Percentiles rank a stretch among this genome's conserved stretches.
These are phyloP conservation scores for Drusus annulatus DNA, from an alignment of 1,140 invertebrate species.

Conservation along the genomic window DNA sequence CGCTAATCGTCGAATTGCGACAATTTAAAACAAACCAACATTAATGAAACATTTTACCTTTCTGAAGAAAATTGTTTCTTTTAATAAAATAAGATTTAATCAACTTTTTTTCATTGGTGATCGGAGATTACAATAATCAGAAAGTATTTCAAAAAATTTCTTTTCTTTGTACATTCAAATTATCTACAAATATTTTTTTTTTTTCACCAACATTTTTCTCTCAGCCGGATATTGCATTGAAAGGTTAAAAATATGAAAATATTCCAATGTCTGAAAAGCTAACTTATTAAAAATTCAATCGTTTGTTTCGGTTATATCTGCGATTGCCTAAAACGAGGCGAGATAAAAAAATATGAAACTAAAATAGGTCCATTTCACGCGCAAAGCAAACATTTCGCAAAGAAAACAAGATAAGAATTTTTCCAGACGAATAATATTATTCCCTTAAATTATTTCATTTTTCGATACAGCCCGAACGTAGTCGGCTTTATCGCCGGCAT, in stretches of 20 bases:
- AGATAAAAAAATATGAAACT: background rate
- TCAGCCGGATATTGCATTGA: background rate
- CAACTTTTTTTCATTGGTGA: too few species aligned
- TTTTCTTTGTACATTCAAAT: too few species aligned
- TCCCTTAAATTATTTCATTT: conserved; percentile 28
- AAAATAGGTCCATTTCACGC: conserved; percentile 8
- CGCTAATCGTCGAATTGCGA: too few species aligned
- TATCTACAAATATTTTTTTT: too few species aligned
- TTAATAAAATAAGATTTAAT: too few species aligned
- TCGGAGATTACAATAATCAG: too few species aligned
- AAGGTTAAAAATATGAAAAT: conserved; percentile 7
- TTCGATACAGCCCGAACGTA: conserved; percentile 36
- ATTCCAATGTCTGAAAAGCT: background rate
- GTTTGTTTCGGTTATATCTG: conserved; percentile 17
- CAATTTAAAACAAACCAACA: too few species aligned
- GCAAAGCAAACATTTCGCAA: conserved; percentile 22
- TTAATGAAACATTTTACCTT: too few species aligned
- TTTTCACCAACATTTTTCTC: too few species aligned
- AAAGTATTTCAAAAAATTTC: too few species aligned
- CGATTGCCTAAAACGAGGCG: conserved; percentile 6
- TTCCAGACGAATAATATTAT: conserved; percentile 35
- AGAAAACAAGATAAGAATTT: background rate
- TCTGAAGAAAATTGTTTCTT: too few species aligned
- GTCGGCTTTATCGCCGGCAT: conserved; percentile 22
- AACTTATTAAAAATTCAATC: conserved; percentile 21